Conservation (phyloP, 1,140 invertebrate species). For the Glossosoma conforme region DNA sequence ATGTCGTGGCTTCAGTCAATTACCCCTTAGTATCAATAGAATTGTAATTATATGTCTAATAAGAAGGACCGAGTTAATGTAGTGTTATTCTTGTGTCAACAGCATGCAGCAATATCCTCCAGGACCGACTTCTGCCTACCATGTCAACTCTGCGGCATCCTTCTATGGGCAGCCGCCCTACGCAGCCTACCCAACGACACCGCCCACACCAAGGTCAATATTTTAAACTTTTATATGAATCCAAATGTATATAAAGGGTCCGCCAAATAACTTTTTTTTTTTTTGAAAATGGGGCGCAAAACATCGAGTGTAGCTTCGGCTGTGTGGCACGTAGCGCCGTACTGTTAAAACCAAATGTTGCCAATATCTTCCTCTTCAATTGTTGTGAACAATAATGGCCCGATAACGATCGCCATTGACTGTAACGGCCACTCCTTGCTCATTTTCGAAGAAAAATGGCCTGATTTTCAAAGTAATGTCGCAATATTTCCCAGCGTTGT, state of each 20-base stretch:
- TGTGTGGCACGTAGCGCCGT: background rate
- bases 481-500: no score
- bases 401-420: no score
- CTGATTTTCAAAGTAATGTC: no score
- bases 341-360: background rate
- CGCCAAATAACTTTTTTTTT: background rate
- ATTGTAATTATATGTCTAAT: background rate
- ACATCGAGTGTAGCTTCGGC: background rate
- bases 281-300: background rate
- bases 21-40: background rate
- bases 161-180: conserved; percentile 48
- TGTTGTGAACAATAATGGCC: background rate
- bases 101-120: conserved; percentile 51
- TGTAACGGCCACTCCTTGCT: no score
- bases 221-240: conserved; percentile 4
- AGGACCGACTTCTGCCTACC: conserved; percentile 43
- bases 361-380: background rate
- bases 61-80: no score
- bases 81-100: conserved; percentile 6
- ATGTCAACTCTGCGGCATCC: conserved; percentile 37
- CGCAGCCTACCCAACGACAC: conserved; percentile 42
- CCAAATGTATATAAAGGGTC: no score
- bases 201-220: conserved; percentile 43
- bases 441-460: no score
- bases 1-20: no score